Base-by-base conservation (phyloP, 2,888 invertebrate genomes). In the Cerastoderma edule region DNA sequence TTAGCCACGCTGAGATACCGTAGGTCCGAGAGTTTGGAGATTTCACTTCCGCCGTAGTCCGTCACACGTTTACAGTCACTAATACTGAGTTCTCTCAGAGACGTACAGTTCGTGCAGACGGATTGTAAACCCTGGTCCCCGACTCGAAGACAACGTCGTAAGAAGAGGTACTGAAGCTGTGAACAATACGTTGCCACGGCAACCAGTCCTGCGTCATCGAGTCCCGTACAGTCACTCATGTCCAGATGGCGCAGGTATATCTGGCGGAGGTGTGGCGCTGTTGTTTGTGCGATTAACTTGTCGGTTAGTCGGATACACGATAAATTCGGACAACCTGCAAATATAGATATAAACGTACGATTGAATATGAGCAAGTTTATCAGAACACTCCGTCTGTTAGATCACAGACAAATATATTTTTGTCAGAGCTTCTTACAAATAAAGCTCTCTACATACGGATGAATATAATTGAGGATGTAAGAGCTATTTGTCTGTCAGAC, bases 1-100 rank as follows among this genome's bases (percentile, higher is more conserved):
- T 98, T 98, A 27, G 98, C 98, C 32, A 98, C 97, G 32, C 97
- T 98, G 19, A 98, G 95, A 93, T 98, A 98, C 24, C 98, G 95
- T 81, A 98, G 93, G 0, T 96, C 96, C 0, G 97, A 97, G 30
- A 98, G 93, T 89, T 97, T 94, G 13, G 97, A 97, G 75, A 98
- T 93, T 93, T 98, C 97, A 90, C 97, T 96, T 39, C 98, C 94
- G 0, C 97, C 97, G 89, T 97, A 97, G 92, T 98, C 98, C 0
- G 98, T 91, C 76, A 98, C 95, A 81, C 96, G 96, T 24, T 95
- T 94, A 92, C 98, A 98, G 93, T 98, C 98, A 46, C 97, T 97
- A 46, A 98, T 96, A 78, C 91, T 92, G 48, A 98, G 94, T 93
- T 98, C 98, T 83, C 96, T 95, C 35, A 98, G 94, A 68, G 95